These are phyloP conservation scores for Megalonaias nervosa DNA, from an alignment of 1,140 invertebrate genomes.

Conservation along the genomic window DNA sequence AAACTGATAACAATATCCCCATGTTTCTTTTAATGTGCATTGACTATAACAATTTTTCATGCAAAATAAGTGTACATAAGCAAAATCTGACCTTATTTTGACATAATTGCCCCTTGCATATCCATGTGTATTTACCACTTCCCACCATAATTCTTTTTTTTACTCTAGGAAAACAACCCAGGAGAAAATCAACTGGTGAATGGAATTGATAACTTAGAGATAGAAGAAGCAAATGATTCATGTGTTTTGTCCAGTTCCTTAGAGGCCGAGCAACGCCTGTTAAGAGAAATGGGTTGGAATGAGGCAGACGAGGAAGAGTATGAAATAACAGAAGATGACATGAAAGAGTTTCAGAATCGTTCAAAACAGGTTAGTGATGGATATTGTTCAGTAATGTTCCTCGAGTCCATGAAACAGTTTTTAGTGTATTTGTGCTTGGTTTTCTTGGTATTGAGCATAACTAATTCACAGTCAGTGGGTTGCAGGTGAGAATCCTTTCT, in stretches of 20 bases:
- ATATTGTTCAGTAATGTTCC: neutral
- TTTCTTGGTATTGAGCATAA: neutral
- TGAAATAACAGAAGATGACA: conserved; percentile 70
- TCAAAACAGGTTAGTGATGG: conserved; percentile 60
- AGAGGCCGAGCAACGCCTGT: conserved; percentile 69
- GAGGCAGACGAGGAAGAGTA: conserved; percentile 69
- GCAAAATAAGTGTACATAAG: too few species aligned
- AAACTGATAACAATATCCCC: too few species aligned
- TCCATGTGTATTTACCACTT: neutral
- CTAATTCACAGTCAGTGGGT: conserved; percentile 1
- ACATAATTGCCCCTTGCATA: too few species aligned
- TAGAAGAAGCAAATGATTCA: conserved; percentile 29
- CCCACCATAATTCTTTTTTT: neutral
- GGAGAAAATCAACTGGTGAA: conserved; percentile 41
- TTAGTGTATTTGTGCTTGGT: neutral
- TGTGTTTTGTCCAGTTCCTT: conserved; percentile 66
- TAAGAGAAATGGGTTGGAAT: conserved; percentile 71
- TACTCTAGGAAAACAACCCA: conserved; percentile 22
- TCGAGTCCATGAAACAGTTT: neutral
- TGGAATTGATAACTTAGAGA: conserved; percentile 44
- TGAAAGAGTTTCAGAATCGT: conserved; percentile 67
- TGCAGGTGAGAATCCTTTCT: neutral
- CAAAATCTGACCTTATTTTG: too few species aligned
- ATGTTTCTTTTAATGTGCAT: too few species aligned
- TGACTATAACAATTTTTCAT: too few species aligned